Base-by-base conservation (phyloP, 2,797 vertebrate species). In the Triplophysa yarkandensis region DNA sequence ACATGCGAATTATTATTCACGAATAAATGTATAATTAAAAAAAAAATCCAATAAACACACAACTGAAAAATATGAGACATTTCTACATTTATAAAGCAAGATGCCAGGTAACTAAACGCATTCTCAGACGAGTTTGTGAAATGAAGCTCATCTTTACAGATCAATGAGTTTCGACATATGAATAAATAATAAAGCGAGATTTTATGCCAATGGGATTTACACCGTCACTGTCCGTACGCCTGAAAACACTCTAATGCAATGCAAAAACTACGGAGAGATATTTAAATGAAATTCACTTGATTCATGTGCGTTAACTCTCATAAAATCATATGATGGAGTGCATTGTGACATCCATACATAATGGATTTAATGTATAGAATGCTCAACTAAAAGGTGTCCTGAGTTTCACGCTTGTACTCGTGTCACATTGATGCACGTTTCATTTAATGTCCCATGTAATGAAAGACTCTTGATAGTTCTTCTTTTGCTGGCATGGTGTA, bases 371-470 rank as follows among this genome's bases (percentile, higher is more conserved):
- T 5, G 5, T n/a, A 16, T 4, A 5, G 43, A n/a, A 44, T 19
- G 52, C 63, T 75, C 32, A 52, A 36, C 50, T 46, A 19, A 57
- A 64, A 30, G 34, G 39, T n/a, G 0, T 25, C 50, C 64, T 16
- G 28, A 52, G 32, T 52, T 54, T 71, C 43, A 30, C 64, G 72
- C 60, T 60, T 55, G 54, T 30, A 32, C 64, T 63, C 25, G 55
- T 71, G 48, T 66, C 68, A 74, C 74, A 77, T 11, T 27, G 60
- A 11, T 60, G 64, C 32, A 19, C 72, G 52, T 73, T 80, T 78
- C 69, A 77, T 74, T 69, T 81, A 77, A 81, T 81, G 76, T 80
- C 57, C 41, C 74, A 79, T 80, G 76, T 60, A 70, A 80, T 80
- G 54, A 80, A 77, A 64, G 54, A 67, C 48, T 63, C 61, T 58